These are phyloP conservation scores for Nymphalis c-album DNA, from an alignment of 2,888 invertebrate species.

Conservation along the genomic window DNA sequence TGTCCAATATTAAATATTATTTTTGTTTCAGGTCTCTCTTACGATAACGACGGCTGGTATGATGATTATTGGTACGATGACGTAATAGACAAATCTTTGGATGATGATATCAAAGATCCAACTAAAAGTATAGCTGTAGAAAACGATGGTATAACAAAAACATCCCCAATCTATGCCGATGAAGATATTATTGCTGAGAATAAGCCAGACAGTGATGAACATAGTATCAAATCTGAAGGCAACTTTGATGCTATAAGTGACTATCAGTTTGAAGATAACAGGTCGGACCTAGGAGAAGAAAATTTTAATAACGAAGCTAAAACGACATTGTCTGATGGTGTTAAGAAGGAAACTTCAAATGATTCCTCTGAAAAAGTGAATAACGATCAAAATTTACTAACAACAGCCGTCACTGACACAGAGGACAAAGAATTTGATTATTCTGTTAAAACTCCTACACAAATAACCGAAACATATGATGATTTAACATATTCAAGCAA, in stretches of 20 bases:
- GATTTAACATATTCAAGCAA: conserved; percentile 20
- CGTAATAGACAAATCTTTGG: conserved; percentile 31
- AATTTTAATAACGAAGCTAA: conserved; percentile 12
- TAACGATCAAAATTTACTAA: neutral
- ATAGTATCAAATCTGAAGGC: neutral
- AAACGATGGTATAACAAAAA: neutral
- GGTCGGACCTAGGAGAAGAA: conserved; percentile 46
- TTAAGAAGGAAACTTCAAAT: neutral
- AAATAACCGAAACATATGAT: neutral
- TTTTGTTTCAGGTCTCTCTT: conserved; percentile 22
- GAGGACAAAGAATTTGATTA: conserved; percentile 2
- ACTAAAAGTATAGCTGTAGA: neutral
- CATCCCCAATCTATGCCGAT: neutral
- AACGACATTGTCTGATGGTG: conserved; percentile 3
- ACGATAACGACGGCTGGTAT: conserved; percentile 15
- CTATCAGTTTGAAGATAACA: conserved; percentile 65
- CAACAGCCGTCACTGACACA: neutral
- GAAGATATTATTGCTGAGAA: neutral
- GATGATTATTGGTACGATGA: conserved; percentile 41
- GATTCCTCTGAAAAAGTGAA: neutral
- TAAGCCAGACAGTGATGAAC: neutral
- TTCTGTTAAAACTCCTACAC: neutral
- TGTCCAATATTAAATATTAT: neutral
- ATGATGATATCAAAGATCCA: conserved; percentile 15
- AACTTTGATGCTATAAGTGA: conserved; percentile 44